Conservation (phyloP, 2,113 vertebrate genomes). For the Syrmaticus mikado region DNA sequence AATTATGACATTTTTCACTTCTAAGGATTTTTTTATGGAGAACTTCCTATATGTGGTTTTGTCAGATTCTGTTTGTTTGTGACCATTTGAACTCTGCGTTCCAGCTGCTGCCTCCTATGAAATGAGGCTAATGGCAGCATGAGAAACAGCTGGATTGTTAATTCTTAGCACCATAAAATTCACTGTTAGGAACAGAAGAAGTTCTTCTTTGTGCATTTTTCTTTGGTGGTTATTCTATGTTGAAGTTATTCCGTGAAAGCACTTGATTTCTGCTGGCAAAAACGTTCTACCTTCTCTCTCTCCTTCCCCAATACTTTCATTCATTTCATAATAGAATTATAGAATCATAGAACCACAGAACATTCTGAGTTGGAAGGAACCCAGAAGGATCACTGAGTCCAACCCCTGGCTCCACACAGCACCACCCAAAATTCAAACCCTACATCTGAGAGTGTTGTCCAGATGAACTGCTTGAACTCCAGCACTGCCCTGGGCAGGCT, state of each 20-base stretch:
- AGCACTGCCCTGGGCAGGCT: too few species aligned
- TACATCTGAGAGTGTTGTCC: too few species aligned
- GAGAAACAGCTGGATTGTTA: background rate
- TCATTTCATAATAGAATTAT: background rate
- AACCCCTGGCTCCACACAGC: too few species aligned
- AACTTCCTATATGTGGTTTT: background rate
- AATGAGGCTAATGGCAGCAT: background rate
- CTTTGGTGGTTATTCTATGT: background rate
- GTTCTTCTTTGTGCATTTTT: rapidly evolving
- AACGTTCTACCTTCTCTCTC: background rate
- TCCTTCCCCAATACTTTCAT: background rate
- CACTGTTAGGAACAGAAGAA: background rate
- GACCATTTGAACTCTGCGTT: background rate
- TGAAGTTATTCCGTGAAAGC: background rate
- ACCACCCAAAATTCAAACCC: too few species aligned
- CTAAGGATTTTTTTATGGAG: background rate
- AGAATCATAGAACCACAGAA: too few species aligned
- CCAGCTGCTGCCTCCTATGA: background rate
- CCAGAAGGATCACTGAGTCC: too few species aligned
- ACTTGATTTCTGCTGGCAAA: background rate
- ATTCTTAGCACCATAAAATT: constrained; percentile 5
- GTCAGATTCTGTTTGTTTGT: background rate
- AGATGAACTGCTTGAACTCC: too few species aligned
- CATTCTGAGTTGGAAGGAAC: too few species aligned
- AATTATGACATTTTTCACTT: background rate